Percentiles rank a stretch among this genome's conserved stretches.
These are phyloP conservation scores for Atractosteus spatula DNA, from an alignment of 2,113 vertebrate genomes.

Conservation along the genomic window DNA sequence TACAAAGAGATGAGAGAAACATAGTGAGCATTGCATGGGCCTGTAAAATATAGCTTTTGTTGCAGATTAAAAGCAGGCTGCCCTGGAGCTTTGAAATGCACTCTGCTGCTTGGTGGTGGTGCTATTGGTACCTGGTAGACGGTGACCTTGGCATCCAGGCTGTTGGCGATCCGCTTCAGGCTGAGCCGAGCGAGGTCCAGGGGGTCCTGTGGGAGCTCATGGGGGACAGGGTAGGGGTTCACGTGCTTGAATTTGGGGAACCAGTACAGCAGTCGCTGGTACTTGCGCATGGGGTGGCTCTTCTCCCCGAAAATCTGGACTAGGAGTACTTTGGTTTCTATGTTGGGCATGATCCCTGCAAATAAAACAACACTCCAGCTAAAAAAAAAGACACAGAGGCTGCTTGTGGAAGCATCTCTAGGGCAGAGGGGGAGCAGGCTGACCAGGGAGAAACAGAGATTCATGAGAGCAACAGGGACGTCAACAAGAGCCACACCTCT, in stretches of 20 bases:
- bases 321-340: conserved; percentile 78
- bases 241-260: conserved; percentile 74
- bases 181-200: conserved; percentile 70
- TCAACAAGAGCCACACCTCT: too few species aligned
- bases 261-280: conserved; percentile 81
- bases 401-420: too few species aligned
- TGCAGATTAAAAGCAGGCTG: not conserved
- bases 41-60: not conserved
- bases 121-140: conserved; percentile 72
- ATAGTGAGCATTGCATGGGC: not conserved
- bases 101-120: not conserved
- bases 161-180: conserved; percentile 70
- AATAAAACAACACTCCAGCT: not conserved
- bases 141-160: conserved; percentile 66
- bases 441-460: too few species aligned
- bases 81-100: too few species aligned
- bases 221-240: conserved; percentile 76
- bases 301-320: conserved; percentile 77
- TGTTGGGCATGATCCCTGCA: conserved; percentile 75
- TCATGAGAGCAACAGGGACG: too few species aligned
- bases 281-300: conserved; percentile 80
- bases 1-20: conserved; percentile 30
- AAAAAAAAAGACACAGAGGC: too few species aligned
- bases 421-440: too few species aligned
- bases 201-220: conserved; percentile 63